Evolutionary conservation across 2,888 invertebrate species (phyloP).

Genomic region (Trisateles emortualis): DNA sequence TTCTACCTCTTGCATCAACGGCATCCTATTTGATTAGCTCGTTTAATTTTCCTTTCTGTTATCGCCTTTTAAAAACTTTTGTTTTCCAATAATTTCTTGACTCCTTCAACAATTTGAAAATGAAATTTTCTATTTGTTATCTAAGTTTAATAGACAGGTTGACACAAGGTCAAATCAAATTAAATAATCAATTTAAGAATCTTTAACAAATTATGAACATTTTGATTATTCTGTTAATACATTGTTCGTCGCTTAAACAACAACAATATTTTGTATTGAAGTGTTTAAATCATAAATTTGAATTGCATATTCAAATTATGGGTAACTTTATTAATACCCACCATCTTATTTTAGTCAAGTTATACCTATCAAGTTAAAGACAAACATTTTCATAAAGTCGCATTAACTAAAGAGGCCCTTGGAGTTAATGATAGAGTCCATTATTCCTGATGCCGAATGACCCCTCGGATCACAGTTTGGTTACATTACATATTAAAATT

Average conservation of each 20-base stretch:
- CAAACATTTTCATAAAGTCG: constrained; percentile 47
- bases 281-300: constrained; percentile 10
- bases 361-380: constrained; percentile 21
- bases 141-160: background rate
- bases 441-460: constrained; percentile 50
- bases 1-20: no score
- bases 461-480: constrained; percentile 37
- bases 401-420: constrained; percentile 54
- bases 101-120: background rate
- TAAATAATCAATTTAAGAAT: background rate
- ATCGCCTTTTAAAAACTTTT: background rate
- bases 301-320: constrained; percentile 11
- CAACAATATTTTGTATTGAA: background rate
- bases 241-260: no score
- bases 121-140: no score
- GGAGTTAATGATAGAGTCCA: constrained; percentile 63
- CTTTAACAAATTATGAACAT: background rate
- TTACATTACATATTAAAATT: constrained; percentile 54
- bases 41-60: background rate
- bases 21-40: no score
- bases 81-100: background rate
- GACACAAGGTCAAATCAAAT: background rate
- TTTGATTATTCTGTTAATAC: background rate
- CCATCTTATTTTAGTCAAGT: constrained; percentile 20
- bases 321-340: constrained; percentile 14